phyloP scores from a whole-genome alignment of 2,888 invertebrate species.

The Rhaphigaster nebulosa region DNA sequence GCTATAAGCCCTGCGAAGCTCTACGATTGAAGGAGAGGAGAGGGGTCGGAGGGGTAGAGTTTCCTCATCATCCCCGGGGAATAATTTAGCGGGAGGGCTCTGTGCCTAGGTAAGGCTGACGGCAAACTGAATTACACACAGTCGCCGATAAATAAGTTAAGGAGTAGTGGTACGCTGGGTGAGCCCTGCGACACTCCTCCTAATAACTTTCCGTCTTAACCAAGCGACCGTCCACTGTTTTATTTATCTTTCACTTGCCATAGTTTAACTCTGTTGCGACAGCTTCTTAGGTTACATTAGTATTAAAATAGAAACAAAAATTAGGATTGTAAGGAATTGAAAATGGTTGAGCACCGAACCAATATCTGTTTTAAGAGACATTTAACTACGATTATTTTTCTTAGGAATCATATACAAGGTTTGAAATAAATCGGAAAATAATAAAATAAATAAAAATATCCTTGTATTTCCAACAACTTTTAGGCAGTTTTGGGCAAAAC shows the following conservation, averaged over 20 bases:
- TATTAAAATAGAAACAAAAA: not conserved
- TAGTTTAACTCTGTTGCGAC: not conserved
- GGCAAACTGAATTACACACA: slow-evolving; percentile 48
- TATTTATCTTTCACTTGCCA: not conserved
- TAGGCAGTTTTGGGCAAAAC: too few species aligned
- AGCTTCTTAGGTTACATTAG: not conserved
- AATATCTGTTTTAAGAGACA: too few species aligned
- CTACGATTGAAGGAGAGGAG: not conserved
- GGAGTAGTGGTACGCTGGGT: not conserved
- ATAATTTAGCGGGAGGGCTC: slow-evolving; percentile 40
- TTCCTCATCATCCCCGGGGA: slow-evolving; percentile 42
- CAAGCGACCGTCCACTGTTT: not conserved
- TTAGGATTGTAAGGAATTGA: too few species aligned
- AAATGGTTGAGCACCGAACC: too few species aligned
- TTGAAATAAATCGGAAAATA: too few species aligned
- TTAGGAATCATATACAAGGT: too few species aligned
- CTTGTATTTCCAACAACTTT: too few species aligned
- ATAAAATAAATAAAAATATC: too few species aligned
- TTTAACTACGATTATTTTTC: too few species aligned
- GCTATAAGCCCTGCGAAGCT: not conserved
- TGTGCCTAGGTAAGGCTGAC: not conserved
- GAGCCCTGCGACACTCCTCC: slow-evolving; percentile 39
- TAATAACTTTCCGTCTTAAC: slow-evolving; percentile 15
- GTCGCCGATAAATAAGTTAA: slow-evolving; percentile 37
- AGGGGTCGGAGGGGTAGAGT: slow-evolving; percentile 33